These are phyloP conservation scores for Rhinogobio ventralis DNA, from an alignment of 2,797 vertebrate genomes.

Conservation along the genomic window DNA sequence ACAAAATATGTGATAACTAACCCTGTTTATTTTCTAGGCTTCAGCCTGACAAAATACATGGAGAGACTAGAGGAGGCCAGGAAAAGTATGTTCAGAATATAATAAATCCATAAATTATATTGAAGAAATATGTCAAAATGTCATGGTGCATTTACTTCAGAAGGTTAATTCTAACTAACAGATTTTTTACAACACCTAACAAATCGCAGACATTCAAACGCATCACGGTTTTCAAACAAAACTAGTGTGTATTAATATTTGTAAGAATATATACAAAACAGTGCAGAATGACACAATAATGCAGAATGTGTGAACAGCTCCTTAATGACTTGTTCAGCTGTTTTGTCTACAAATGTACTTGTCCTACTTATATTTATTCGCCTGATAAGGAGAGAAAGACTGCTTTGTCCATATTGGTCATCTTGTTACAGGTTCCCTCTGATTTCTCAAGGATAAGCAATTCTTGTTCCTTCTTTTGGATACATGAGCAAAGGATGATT, in stretches of 20 bases:
- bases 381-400: constrained; percentile 69
- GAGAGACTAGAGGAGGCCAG: constrained; percentile 91
- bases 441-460: constrained; percentile 81
- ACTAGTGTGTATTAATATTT: not conserved
- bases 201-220: not conserved
- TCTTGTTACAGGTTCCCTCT: constrained; percentile 65
- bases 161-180: not conserved
- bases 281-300: not conserved
- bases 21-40: constrained; percentile 74
- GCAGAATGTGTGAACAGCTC: not conserved
- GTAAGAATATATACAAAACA: no score
- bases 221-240: not conserved
- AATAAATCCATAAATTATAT: not conserved
- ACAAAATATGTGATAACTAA: not conserved
- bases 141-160: not conserved
- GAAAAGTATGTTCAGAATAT: constrained; percentile 84
- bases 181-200: not conserved
- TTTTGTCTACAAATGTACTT: not conserved
- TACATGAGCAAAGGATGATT: constrained; percentile 44
- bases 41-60: constrained; percentile 89
- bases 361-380: constrained; percentile 65
- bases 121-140: not conserved
- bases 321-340: not conserved
- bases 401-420: constrained; percentile 72
- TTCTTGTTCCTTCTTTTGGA: constrained; percentile 66